Evolutionary conservation across 1,140 invertebrate genomes (phyloP), one percentile per base, ranked within the genome.

Genomic region (Diorhabda sublineata): DNA sequence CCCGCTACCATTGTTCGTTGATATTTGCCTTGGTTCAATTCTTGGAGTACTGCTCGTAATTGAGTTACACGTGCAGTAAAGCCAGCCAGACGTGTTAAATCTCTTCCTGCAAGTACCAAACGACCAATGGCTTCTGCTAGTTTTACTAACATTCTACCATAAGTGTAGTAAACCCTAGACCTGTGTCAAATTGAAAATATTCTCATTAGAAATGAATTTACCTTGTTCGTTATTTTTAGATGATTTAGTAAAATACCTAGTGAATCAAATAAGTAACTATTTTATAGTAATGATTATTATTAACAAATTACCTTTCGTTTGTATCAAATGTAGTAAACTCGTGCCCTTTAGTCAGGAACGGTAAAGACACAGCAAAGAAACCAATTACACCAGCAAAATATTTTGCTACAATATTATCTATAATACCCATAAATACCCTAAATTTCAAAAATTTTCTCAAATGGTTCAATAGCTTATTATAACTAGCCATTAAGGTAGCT

Each of bases 361-460:
- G 97, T 61, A 96, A 85, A 67, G 95, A 96, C 2, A 99, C 96
- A 0, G 96, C 92, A 77, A 93, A 92, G 84, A 98, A 99, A 61
- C 97, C 97, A 69, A 98, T 91, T 60, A 95, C 90, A 9, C 95
- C 97, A 2, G 96, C 97, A 69, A 96, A 84, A 85, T 99, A 99
- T 87, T 98, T 98, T 41, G 94, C 97, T 69, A 99, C 86, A 66
- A 99, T 92, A 82, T 98, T 99, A 82, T 99, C 97, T 42, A 98
- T 81, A 74, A 97, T 90, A 61, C 97, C 97, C 90, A 99, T 96
- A 7, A 89, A 86, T 58, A 98, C 93, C 72, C 91, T 89, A 83
- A 99, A 99, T 76, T 93, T 90, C 45, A 98, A 88, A 82, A 97
- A 96, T 77, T 91, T 92, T 67, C 92, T 86, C 66, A 98, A 82